phyloP scores from a whole-genome alignment of 2,888 invertebrate species.

The Drosophila multiciliata region DNA sequence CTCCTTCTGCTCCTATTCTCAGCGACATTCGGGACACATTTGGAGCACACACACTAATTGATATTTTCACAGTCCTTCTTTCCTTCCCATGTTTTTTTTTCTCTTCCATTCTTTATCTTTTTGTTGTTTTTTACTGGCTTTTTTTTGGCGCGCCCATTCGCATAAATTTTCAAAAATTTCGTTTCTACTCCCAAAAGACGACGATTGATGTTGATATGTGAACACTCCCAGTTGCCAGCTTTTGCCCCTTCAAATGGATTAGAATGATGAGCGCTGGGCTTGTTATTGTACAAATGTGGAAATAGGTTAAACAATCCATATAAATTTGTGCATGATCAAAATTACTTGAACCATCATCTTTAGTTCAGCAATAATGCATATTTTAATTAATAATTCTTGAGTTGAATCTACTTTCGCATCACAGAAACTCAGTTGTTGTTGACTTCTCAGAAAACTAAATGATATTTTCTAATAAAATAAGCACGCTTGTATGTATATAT shows the following conservation, averaged over 20 bases:
- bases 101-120: background rate
- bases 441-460: background rate
- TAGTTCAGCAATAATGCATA: no score
- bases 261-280: slow-evolving; percentile 32
- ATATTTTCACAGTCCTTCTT: slow-evolving; percentile 58
- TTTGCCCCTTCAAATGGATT: slow-evolving; percentile 38
- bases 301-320: background rate
- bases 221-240: slow-evolving; percentile 41
- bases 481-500: background rate
- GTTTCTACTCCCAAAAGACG: slow-evolving; percentile 23
- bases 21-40: slow-evolving; percentile 72
- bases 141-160: slow-evolving; percentile 52
- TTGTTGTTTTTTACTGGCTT: background rate
- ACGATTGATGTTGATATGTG: background rate
- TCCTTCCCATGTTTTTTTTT: background rate
- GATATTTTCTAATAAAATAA: background rate
- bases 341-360: background rate
- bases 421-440: background rate
- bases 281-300: background rate
- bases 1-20: slow-evolving; percentile 11
- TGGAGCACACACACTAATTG: slow-evolving; percentile 71
- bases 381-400: background rate
- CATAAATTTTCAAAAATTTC: slow-evolving; percentile 54
- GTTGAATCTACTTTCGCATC: background rate
- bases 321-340: background rate